Evolutionary conservation across 2,888 invertebrate species (phyloP).

Genomic region (Limnephilus rhombicus): DNA sequence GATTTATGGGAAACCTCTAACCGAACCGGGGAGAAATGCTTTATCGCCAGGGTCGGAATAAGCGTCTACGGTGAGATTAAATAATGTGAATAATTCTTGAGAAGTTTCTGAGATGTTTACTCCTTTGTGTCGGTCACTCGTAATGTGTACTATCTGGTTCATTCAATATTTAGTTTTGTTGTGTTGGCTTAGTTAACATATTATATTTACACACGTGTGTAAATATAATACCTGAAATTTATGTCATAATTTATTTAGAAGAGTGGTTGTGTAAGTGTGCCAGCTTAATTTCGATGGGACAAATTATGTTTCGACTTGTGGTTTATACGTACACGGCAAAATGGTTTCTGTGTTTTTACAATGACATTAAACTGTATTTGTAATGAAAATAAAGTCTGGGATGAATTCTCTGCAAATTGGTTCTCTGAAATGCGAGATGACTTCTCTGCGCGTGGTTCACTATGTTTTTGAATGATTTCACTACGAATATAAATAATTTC

Average conservation of each 20-base stretch:
- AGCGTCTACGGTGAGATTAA: background rate
- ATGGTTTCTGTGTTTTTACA: too few species aligned
- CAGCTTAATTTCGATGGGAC: background rate
- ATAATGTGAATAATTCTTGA: background rate
- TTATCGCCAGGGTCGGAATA: conserved; percentile 15
- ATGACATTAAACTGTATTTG: too few species aligned
- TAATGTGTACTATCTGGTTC: background rate
- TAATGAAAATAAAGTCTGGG: too few species aligned
- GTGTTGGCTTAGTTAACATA: background rate
- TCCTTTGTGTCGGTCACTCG: background rate
- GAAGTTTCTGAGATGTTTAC: background rate
- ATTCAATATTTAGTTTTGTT: background rate
- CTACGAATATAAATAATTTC: too few species aligned
- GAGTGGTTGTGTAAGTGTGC: background rate
- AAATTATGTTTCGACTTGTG: background rate
- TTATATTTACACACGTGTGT: background rate
- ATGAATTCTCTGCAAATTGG: too few species aligned
- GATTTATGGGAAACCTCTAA: conserved; percentile 63
- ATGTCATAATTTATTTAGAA: background rate
- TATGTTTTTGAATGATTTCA: too few species aligned
- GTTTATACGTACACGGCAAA: too few species aligned
- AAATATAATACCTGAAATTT: background rate
- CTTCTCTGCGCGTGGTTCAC: too few species aligned
- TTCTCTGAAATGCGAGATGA: too few species aligned
- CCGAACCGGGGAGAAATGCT: conserved; percentile 18